Base-by-base conservation (phyloP, 2,888 invertebrate genomes). In the Zeuzera pyrina region DNA sequence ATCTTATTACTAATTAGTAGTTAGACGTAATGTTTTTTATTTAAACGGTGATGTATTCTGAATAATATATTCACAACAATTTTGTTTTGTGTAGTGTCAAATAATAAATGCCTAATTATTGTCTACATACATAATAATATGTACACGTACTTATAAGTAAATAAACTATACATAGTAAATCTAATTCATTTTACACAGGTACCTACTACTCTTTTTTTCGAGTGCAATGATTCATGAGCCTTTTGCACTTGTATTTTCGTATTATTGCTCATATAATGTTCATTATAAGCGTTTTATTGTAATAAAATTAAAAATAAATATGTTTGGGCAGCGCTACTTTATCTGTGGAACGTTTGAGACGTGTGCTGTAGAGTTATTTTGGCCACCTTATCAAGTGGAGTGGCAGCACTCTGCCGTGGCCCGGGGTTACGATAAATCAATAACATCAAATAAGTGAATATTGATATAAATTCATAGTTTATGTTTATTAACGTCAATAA, bases 341-440 rank as follows among this genome's bases (percentile, higher is more conserved):
- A 74, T 77, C 74, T 67, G 49, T 33, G 49, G 53, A 62, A 51
- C 65, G 60, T 60, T 61, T 52, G 56, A 69, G 68, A 69, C 63
- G 68, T 51, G 57, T 56, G 50, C 49, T 52, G 25, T 33, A 45
- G 57, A 68, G 79, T 71, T 81, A 81, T 79, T 79, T 81, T 68
- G 77, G 77, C 73, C 63, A 68, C 62, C 55, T 74, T 79, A 81
- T 81, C 81, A 56, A 49, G 49, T 42, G 57, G 59, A 60, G 58
- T 48, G 53, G 58, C 55, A 49, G 65, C 63, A 51, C 64, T 61
- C 53, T 52, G 53, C 45, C 49, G 54, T 54, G 60, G 65, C 60
- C 61, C 54, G 59, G 43, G 60, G 64, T 66, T 65, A 60, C 59
- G 63, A 72, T 77, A 70, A 74, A 76, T 74, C 70, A 66, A 60